Evolutionary conservation across 2,113 vertebrate genomes (phyloP).

Genomic region (Casuarius casuarius): DNA sequence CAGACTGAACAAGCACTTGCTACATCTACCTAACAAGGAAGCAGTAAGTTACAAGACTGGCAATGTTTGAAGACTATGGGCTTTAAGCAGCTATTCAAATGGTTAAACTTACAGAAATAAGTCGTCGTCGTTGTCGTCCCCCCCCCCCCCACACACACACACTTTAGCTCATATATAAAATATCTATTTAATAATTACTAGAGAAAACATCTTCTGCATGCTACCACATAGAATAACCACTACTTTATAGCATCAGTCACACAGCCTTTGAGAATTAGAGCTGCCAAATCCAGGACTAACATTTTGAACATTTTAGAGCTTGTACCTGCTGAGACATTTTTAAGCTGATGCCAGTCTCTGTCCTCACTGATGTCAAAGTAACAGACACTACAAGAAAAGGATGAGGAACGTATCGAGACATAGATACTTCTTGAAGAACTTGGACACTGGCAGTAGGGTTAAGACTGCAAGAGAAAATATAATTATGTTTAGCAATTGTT

Average conservation of each 20-base stretch:
- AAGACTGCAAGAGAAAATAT: conserved; percentile 71
- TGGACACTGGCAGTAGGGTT: conserved; percentile 83
- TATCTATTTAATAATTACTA: too few relatives aligned
- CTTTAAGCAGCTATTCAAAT: background rate
- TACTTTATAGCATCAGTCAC: background rate
- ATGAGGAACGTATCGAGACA: conserved; percentile 94
- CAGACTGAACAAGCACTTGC: too few relatives aligned
- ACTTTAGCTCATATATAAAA: too few relatives aligned
- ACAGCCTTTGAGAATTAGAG: background rate
- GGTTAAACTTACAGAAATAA: background rate
- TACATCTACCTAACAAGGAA: too few relatives aligned
- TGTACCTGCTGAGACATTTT: conserved; percentile 92
- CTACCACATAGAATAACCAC: background rate
- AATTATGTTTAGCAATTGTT: too few relatives aligned
- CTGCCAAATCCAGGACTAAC: background rate
- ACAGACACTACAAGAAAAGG: conserved; percentile 92
- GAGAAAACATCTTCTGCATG: too few relatives aligned
- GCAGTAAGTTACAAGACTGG: too few relatives aligned
- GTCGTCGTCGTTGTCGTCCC: too few relatives aligned
- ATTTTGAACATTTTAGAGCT: background rate
- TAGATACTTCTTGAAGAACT: conserved; percentile 91
- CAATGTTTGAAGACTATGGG: too few relatives aligned
- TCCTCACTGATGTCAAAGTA: conserved; percentile 91
- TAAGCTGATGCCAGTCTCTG: conserved; percentile 90
- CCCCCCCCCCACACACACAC: too few relatives aligned